Percentiles rank a stretch among this genome's conserved stretches.
These are phyloP conservation scores for Helicoverpa zea DNA, from an alignment of 1,140 invertebrate genomes.

Conservation along the genomic window DNA sequence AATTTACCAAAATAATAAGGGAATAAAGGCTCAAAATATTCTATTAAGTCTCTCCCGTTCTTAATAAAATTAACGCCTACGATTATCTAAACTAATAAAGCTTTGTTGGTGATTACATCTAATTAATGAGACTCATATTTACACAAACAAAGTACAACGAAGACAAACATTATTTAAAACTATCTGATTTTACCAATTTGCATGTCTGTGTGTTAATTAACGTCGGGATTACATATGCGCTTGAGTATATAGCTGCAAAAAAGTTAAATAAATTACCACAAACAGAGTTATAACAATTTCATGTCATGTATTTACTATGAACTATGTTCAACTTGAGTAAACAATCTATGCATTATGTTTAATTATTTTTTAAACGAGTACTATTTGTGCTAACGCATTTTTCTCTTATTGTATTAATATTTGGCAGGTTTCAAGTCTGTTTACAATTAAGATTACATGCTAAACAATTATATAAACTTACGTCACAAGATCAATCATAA, in stretches of 20 bases:
- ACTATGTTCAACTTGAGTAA: too few species aligned
- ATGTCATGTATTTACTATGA: too few species aligned
- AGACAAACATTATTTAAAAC: constrained; percentile 32
- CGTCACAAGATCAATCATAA: constrained; percentile 32
- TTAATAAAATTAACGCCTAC: constrained; percentile 40
- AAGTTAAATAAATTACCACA: not conserved
- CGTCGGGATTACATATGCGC: not conserved
- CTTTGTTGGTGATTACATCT: constrained; percentile 73
- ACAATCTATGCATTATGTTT: too few species aligned
- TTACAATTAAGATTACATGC: constrained; percentile 58
- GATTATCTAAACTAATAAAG: constrained; percentile 78
- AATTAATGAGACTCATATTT: constrained; percentile 68
- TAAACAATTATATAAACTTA: constrained; percentile 50
- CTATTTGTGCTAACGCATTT: constrained; percentile 63
- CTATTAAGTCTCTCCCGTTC: constrained; percentile 40
- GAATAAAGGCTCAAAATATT: constrained; percentile 16
- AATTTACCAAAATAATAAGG: not conserved
- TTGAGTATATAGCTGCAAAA: constrained; percentile 1
- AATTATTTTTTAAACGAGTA: too few species aligned
- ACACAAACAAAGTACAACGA: constrained; percentile 59
- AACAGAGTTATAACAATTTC: constrained; percentile 18
- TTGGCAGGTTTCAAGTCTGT: constrained; percentile 78
- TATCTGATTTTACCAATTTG: constrained; percentile 14
- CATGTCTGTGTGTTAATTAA: not conserved
- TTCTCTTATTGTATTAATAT: constrained; percentile 75